Percentiles rank a stretch among this genome's conserved stretches.
Conservation (phyloP, 1,140 invertebrate species). For the Thalassaphorura encarpata region DNA sequence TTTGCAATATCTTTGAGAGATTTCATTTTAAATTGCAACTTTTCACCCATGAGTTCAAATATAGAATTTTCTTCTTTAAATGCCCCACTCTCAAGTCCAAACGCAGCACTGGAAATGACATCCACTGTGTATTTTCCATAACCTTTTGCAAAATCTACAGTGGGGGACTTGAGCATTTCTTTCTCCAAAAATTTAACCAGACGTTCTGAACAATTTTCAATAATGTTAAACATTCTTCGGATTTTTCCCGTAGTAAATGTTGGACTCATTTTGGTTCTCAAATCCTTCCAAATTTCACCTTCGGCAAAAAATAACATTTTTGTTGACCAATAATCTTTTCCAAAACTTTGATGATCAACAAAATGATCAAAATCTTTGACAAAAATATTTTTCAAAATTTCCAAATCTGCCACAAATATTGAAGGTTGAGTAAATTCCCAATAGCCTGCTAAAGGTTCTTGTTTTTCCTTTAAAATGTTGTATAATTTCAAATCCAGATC, state of each 20-base stretch:
- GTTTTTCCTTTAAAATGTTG: background rate
- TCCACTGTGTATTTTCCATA: conserved; percentile 51
- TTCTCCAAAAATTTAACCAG: conserved; percentile 23
- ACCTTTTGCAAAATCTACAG: conserved; percentile 42
- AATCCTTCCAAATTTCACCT: conserved; percentile 37
- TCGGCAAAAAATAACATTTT: conserved; percentile 18
- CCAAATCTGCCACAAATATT: conserved; percentile 37
- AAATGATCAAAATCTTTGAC: conserved; percentile 38
- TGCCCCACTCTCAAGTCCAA: conserved; percentile 50
- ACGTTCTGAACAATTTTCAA: conserved; percentile 37
- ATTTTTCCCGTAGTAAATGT: conserved; percentile 41
- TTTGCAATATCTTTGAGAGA: background rate
- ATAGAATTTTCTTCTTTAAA: conserved; percentile 44
- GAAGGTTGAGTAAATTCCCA: conserved; percentile 34
- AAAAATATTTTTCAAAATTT: conserved; percentile 37
- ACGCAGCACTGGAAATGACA: conserved; percentile 46
- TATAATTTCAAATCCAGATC: background rate
- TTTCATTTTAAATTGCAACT: conserved; percentile 33
- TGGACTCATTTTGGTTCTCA: conserved; percentile 40
- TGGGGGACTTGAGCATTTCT: conserved; percentile 22
- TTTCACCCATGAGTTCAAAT: conserved; percentile 41
- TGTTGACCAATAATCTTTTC: conserved; percentile 1
- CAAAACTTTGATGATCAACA: conserved; percentile 12
- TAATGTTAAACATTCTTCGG: conserved; percentile 41
- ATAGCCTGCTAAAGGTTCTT: background rate